A percentile compares a stretch with the other conserved stretches of the same genome.
These are phyloP conservation scores for Psophia crepitans DNA, from an alignment of 2,113 vertebrate genomes.

Conservation along the genomic window DNA sequence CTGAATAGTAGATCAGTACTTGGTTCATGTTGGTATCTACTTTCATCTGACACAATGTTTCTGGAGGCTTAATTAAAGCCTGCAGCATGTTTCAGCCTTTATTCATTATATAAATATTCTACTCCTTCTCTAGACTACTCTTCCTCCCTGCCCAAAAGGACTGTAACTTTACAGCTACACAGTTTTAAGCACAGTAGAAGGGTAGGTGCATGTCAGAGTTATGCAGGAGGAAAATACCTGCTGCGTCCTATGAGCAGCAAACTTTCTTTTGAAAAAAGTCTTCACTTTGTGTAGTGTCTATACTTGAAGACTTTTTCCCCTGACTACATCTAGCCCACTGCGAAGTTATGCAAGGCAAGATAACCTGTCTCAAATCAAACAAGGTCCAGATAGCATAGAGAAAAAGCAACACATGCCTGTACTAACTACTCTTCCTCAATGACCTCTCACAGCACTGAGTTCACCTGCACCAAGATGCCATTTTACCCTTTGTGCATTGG, in stretches of 20 bases:
- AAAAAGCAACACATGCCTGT: rapidly evolving
- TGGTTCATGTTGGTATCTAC: background rate
- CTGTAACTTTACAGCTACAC: background rate
- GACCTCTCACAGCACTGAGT: background rate
- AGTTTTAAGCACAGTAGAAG: background rate
- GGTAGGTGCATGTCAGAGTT: background rate
- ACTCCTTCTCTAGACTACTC: background rate
- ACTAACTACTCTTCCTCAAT: rapidly evolving
- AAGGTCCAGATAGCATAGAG: background rate
- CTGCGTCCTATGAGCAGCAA: background rate
- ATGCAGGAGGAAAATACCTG: background rate
- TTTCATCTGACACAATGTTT: slow-evolving; percentile 23
- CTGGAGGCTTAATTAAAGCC: slow-evolving; percentile 49
- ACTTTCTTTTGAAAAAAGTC: too few species aligned
- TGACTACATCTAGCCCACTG: background rate
- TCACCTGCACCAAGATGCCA: background rate
- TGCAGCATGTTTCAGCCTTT: background rate
- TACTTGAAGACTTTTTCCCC: background rate
- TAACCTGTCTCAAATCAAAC: background rate
- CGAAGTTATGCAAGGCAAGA: background rate
- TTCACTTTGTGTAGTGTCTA: rapidly evolving
- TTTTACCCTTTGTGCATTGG: rapidly evolving
- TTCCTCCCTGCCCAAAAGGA: background rate
- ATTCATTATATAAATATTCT: background rate
- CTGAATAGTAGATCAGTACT: slow-evolving; percentile 13